Evolutionary conservation across 2,797 vertebrate species (phyloP).

Genomic region (Heterohyrax brucei): DNA sequence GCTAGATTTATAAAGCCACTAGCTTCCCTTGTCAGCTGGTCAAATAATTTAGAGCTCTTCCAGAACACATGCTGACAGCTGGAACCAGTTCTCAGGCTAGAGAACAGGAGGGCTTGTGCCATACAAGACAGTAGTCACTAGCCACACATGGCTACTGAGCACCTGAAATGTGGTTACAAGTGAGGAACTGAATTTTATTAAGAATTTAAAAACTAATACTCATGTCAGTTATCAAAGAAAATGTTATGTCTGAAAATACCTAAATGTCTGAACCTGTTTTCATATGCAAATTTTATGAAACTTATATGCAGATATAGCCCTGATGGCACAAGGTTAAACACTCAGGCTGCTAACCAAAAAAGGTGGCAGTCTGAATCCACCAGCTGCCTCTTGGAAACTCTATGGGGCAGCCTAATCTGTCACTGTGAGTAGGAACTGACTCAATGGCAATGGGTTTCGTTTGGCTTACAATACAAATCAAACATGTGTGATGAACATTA

Average conservation of each 20-base stretch:
- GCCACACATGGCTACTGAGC: background rate
- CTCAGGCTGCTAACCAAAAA: no score
- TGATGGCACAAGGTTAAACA: no score
- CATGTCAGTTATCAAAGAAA: conserved; percentile 4
- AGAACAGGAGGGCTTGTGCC: background rate
- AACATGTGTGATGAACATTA: background rate
- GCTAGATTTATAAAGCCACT: background rate
- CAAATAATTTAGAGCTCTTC: conserved; percentile 14
- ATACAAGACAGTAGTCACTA: background rate
- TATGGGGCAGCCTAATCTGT: no score
- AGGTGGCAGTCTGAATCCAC: no score
- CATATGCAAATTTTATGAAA: background rate
- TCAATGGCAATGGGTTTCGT: background rate
- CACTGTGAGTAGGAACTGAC: no score
- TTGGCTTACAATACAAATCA: conserved; percentile 11
- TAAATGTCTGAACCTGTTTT: conserved; percentile 19
- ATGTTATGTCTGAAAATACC: background rate
- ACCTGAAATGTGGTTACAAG: background rate
- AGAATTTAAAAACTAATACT: background rate
- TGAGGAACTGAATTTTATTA: conserved; percentile 17
- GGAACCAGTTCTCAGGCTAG: background rate
- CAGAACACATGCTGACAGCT: background rate
- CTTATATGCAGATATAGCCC: no score
- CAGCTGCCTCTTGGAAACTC: no score
- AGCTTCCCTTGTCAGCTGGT: background rate